Percentiles rank a stretch among this genome's conserved stretches.
Evolutionary conservation across 2,888 invertebrate species (phyloP).

Genomic region (Lypha dubia): DNA sequence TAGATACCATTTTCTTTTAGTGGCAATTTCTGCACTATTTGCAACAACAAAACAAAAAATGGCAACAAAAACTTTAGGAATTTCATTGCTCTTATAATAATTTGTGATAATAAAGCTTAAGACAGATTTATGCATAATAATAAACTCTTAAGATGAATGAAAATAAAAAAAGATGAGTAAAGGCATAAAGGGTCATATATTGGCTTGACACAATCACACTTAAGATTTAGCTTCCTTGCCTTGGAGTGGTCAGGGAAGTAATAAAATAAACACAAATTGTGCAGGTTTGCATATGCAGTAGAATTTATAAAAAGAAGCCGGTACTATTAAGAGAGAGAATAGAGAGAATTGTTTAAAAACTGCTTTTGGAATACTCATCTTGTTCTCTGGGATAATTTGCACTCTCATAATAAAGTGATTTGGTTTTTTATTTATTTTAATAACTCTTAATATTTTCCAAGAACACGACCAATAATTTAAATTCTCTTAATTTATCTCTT

Average conservation of each 20-base stretch:
- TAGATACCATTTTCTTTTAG: constrained; percentile 38
- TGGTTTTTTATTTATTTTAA: neutral
- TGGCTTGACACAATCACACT: neutral
- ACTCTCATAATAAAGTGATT: neutral
- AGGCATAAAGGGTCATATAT: constrained; percentile 28
- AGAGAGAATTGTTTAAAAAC: neutral
- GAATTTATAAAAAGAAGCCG: constrained; percentile 11
- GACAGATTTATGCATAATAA: neutral
- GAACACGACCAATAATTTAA: neutral
- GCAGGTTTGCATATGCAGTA: neutral
- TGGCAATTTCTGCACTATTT: constrained; percentile 55
- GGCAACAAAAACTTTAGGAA: constrained; percentile 8
- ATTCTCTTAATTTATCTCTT: neutral
- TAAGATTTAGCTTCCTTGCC: neutral
- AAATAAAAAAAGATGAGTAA: constrained; percentile 1
- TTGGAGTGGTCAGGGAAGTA: neutral
- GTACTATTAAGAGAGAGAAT: constrained; percentile 3
- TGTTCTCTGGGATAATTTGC: neutral
- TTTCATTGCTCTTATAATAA: constrained; percentile 44
- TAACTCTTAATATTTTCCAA: neutral
- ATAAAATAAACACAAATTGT: neutral
- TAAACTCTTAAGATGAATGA: constrained; percentile 43
- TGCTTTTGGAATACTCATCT: neutral
- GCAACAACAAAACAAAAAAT: neutral
- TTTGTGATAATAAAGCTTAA: constrained; percentile 48